Evolutionary conservation across 2,888 invertebrate genomes (phyloP), one percentile per base, ranked within the genome.

Genomic region (Macaria liturata): DNA sequence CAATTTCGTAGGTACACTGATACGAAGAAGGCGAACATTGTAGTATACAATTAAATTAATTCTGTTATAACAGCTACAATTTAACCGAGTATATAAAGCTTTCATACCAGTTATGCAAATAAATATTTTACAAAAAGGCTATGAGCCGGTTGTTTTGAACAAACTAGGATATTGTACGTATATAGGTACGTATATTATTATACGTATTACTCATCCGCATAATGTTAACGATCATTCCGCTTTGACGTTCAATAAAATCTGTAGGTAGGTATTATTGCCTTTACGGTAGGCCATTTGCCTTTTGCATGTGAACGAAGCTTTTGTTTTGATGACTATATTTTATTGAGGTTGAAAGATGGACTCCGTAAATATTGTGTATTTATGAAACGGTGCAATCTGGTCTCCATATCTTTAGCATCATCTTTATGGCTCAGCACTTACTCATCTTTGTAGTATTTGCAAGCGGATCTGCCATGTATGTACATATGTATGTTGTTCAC

Each of bases 381-480:
- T 40, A 59, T 59, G 54, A 59, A 59, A 48, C 59, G 42, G 45
- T 48, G 47, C 48, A 51, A 50, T 37, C 31, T 31, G 50, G 54
- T 20, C 39, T n/a, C 54, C 32, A 5, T 53, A 57, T 49, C 46
- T 6, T 32, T 43, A 32, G 32, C 34, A 43, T 9, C 55, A 63
- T 65, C 37, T 59, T 57, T 68, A 78, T 71, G 52, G 53, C 63
- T 58, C 46, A 58, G 66, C 59, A 62, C 57, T 72, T 68, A 72
- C 62, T 71, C 62, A 71, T 68, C 59, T 49, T 49, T 58, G 64
- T 66, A 62, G 67, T 69, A 70, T 76, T 70, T 66, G 62, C 54
- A 78, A 57, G 54, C 60, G 54, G 74, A 81, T 79, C 73, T 76
- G n/a, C 59, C 20, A 20, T 1, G 20, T 20, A 20, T 20, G 20